Conservation (phyloP, 2,113 vertebrate species). For the Phaetusa simplex region DNA sequence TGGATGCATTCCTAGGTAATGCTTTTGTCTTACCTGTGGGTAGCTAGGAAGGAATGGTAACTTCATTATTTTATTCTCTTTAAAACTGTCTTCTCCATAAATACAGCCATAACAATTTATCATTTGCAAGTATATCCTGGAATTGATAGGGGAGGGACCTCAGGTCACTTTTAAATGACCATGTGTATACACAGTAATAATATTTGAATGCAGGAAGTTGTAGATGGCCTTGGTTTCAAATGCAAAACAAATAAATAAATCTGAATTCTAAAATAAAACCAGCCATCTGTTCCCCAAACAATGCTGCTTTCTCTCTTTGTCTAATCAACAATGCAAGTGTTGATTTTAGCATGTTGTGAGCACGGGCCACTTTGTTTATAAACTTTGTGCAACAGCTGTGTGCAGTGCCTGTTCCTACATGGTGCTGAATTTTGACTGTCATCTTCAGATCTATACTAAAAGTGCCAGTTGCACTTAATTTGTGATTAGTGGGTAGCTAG, state of each 20-base stretch:
- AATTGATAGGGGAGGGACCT: neutral
- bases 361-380: neutral
- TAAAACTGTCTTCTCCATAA: neutral
- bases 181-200: neutral
- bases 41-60: neutral
- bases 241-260: neutral
- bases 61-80: neutral
- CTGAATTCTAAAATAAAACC: neutral
- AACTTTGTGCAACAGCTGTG: neutral
- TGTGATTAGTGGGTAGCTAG: rapidly evolving
- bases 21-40: conserved; percentile 20
- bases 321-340: neutral
- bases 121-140: neutral
- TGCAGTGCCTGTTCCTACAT: neutral
- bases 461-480: neutral
- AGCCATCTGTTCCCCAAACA: neutral
- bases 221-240: neutral
- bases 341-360: neutral
- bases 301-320: neutral
- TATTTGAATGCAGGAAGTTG: neutral
- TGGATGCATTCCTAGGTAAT: conserved; percentile 95
- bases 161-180: neutral
- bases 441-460: neutral
- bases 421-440: neutral
- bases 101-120: neutral